Evolutionary conservation across 35 echinoderm and acorn worm species (phyloP).

Genomic region (Amphiura filiformis): DNA sequence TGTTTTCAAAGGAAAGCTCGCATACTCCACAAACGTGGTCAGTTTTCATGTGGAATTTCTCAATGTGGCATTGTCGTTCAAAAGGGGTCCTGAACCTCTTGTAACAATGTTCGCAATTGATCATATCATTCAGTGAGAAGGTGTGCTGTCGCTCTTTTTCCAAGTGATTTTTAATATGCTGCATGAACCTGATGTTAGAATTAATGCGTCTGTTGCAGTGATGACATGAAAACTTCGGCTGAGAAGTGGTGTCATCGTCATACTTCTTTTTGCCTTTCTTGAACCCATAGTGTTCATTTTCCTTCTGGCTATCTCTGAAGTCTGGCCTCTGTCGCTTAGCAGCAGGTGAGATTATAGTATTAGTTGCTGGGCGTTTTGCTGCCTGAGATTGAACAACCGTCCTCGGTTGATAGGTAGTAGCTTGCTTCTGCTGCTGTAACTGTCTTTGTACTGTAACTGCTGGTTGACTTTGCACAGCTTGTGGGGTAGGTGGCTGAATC

Average conservation of each 20-base stretch:
- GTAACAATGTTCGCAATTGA: constrained; percentile 47
- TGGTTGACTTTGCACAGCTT: background rate
- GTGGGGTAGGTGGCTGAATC: background rate
- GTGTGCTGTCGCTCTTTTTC: constrained; percentile 40
- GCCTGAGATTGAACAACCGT: background rate
- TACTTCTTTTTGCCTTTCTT: constrained; percentile 19
- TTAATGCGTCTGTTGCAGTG: constrained; percentile 46
- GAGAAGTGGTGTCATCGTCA: constrained; percentile 26
- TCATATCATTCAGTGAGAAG: constrained; percentile 34
- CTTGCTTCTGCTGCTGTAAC: background rate
- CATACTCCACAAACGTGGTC: constrained; percentile 44
- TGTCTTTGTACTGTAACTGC: background rate
- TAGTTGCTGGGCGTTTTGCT: background rate
- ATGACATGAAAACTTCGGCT: constrained; percentile 48
- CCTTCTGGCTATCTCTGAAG: background rate
- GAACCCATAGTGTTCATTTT: constrained; percentile 33
- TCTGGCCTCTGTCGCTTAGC: background rate
- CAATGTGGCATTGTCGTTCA: constrained; percentile 46
- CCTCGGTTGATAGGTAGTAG: background rate
- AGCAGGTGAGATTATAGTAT: background rate
- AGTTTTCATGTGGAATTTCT: constrained; percentile 47
- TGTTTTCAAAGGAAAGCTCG: constrained; percentile 35
- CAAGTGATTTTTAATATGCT: constrained; percentile 59
- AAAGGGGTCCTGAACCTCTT: constrained; percentile 53
- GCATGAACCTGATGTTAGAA: constrained; percentile 48